Evolutionary conservation across 2,797 vertebrate species (phyloP).

Genomic region (Staurois parvus): DNA sequence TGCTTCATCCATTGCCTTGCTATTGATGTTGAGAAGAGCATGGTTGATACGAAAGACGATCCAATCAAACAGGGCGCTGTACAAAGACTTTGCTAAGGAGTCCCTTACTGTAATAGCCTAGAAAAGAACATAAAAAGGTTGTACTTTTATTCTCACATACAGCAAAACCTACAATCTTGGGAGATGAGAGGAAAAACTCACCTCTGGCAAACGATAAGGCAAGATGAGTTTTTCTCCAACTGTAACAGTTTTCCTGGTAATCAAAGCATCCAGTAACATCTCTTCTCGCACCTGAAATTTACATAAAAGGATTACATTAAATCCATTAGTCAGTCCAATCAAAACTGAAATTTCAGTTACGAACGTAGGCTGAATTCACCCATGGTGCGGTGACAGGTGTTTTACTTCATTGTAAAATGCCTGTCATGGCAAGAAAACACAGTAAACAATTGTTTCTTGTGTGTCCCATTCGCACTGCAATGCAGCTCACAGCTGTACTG

Average conservation of each 20-base stretch:
- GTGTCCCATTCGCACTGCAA: too few species aligned
- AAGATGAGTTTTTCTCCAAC: conserved; percentile 97
- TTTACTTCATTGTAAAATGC: too few species aligned
- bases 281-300: conserved; percentile 91
- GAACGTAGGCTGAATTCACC: too few species aligned
- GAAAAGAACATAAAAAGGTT: neutral
- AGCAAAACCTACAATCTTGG: neutral
- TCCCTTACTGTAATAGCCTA: conserved; percentile 91
- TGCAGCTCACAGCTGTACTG: too few species aligned
- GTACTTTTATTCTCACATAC: neutral
- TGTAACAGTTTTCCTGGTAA: conserved; percentile 94
- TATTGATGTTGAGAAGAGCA: conserved; percentile 93
- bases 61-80: conserved; percentile 98
- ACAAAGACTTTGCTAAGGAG: conserved; percentile 97
- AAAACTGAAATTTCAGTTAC: too few species aligned
- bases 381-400: too few species aligned
- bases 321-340: too few species aligned
- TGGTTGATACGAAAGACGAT: conserved; percentile 99
- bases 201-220: conserved; percentile 94
- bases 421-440: too few species aligned
- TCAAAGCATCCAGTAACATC: conserved; percentile 94
- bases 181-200: conserved; percentile 65
- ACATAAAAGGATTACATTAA: neutral
- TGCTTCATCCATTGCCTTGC: conserved; percentile 90
- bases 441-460: too few species aligned